phyloP scores from a whole-genome alignment of 1,140 invertebrate genomes.

The Drosophila micromelanica region DNA sequence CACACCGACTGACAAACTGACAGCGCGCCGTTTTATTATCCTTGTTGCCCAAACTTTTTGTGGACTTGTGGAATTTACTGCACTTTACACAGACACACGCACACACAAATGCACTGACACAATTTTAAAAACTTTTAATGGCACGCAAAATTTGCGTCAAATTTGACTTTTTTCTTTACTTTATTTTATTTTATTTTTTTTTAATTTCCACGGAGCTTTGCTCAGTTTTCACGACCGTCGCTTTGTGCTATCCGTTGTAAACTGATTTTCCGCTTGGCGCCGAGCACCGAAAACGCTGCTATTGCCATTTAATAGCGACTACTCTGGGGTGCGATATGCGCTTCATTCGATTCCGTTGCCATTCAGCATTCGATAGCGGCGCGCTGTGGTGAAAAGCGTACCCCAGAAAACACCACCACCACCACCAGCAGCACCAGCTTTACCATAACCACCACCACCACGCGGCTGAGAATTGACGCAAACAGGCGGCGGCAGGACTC shows the following conservation, averaged over 20 bases:
- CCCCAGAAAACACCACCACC: conserved; percentile 11
- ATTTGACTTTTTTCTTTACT: conserved; percentile 6
- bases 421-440: conserved; percentile 6
- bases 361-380: conserved; percentile 19
- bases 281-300: conserved; percentile 38
- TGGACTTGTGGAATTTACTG: conserved; percentile 34
- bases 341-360: conserved; percentile 33
- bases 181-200: not conserved
- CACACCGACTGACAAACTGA: conserved; percentile 33
- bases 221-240: conserved; percentile 75
- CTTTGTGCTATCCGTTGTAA: conserved; percentile 78
- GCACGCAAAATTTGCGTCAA: conserved; percentile 54
- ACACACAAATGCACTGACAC: conserved; percentile 15
- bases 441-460: conserved; percentile 18
- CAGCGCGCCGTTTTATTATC: conserved; percentile 27
- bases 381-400: conserved; percentile 41
- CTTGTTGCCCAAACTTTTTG: conserved; percentile 24
- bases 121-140: conserved; percentile 27
- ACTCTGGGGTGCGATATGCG: conserved; percentile 24
- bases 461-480: conserved; percentile 16
- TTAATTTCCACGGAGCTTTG: conserved; percentile 53
- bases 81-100: conserved; percentile 1
- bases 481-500: conserved; percentile 3
- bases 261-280: conserved; percentile 71
- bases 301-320: conserved; percentile 20